Conservation (phyloP, 2,888 invertebrate genomes). For the Meiosimyza platycephala region DNA sequence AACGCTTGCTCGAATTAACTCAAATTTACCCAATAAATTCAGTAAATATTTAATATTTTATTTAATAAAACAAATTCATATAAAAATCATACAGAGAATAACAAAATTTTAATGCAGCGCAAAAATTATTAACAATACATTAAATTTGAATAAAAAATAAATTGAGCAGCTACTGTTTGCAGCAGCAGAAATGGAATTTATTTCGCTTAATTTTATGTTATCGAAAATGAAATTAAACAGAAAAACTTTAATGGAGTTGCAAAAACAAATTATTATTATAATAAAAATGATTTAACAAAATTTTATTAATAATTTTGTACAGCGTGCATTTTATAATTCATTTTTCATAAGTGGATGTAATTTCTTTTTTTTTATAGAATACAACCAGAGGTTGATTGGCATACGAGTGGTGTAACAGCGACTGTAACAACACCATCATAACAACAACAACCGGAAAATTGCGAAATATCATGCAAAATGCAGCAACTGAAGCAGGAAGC, state of each 20-base stretch:
- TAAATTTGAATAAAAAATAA: no score
- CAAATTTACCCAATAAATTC: not conserved
- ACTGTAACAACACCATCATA: conserved; percentile 1
- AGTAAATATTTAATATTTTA: conserved; percentile 6
- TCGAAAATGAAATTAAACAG: not conserved
- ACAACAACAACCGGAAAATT: conserved; percentile 13
- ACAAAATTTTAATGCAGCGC: no score
- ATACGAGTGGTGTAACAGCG: not conserved
- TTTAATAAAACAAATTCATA: not conserved
- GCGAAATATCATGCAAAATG: conserved; percentile 26
- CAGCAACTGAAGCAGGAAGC: conserved; percentile 55
- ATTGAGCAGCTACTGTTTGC: not conserved
- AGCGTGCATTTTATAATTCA: conserved; percentile 12
- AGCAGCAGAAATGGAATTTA: not conserved
- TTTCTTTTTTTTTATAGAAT: conserved; percentile 3
- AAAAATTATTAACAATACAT: no score
- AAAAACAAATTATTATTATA: not conserved
- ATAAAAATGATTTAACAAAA: conserved; percentile 23
- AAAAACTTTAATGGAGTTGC: no score
- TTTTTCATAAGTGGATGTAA: conserved; percentile 11
- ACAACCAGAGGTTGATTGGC: conserved; percentile 11
- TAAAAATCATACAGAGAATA: no score
- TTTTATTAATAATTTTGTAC: conserved; percentile 13
- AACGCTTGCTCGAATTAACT: no score
- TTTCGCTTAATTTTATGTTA: not conserved